Evolutionary conservation across 2,888 invertebrate species (phyloP).

Genomic region (Noctua pronuba): DNA sequence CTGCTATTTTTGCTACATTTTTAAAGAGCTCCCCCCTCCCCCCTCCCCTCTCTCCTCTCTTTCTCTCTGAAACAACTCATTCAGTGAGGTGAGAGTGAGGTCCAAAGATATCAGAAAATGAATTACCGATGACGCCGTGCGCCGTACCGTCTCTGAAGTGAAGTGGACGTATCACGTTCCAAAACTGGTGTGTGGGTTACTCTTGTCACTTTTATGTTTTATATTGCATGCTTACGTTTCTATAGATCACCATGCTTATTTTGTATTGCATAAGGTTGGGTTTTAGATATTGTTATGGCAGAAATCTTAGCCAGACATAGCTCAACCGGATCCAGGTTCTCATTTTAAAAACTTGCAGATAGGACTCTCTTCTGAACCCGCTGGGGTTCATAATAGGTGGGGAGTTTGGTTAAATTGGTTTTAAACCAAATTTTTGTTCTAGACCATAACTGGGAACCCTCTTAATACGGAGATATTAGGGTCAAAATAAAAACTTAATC

Average conservation of each 20-base stretch:
- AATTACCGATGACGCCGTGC: slow-evolving; percentile 5
- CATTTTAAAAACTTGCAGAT: too few species aligned
- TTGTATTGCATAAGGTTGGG: not conserved
- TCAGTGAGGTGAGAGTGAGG: not conserved
- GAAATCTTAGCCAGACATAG: not conserved
- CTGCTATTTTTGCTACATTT: not conserved
- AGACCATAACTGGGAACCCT: too few species aligned
- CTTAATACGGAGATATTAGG: too few species aligned
- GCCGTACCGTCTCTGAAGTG: not conserved
- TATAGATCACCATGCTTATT: not conserved
- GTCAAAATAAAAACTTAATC: too few species aligned
- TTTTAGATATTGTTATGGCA: not conserved
- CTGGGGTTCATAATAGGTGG: too few species aligned
- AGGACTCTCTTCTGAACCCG: too few species aligned
- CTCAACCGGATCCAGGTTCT: not conserved
- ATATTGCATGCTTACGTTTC: not conserved
- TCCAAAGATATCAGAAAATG: slow-evolving; percentile 20
- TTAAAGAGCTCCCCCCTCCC: too few species aligned
- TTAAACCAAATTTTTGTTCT: too few species aligned
- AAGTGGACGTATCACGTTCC: slow-evolving; percentile 31
- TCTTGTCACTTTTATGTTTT: slow-evolving; percentile 5
- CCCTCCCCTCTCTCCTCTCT: too few species aligned
- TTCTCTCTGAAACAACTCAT: not conserved
- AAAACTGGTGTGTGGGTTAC: not conserved
- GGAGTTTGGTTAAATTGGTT: too few species aligned